Percentiles rank a stretch among this genome's conserved stretches.
These are phyloP conservation scores for Rhopalosiphum maidis DNA, from an alignment of 1,140 invertebrate species.

Conservation along the genomic window DNA sequence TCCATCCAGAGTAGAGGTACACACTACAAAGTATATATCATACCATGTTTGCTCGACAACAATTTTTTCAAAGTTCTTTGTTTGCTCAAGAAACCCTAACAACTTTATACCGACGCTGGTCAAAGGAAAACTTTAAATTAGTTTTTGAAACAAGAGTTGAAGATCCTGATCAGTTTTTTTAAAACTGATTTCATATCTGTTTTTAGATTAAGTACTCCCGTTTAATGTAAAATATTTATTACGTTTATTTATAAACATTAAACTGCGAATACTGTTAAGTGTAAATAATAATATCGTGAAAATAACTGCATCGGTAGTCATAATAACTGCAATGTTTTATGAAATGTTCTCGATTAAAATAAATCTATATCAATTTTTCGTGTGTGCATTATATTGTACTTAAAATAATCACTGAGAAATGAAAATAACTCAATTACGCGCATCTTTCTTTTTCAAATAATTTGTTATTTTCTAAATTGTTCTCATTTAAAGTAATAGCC, in stretches of 20 bases:
- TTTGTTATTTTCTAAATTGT: neutral
- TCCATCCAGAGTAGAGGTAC: neutral
- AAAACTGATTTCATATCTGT: neutral
- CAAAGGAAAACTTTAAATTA: slow-evolving; percentile 50
- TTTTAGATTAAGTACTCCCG: neutral
- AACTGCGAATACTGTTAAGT: too few species aligned
- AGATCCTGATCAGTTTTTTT: neutral
- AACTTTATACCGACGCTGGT: neutral
- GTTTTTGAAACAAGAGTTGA: slow-evolving; percentile 7
- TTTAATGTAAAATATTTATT: neutral
- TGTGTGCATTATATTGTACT: neutral
- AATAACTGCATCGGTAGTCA: neutral
- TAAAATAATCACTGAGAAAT: neutral
- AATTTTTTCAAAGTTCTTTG: slow-evolving; percentile 21
- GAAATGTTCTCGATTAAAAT: neutral
- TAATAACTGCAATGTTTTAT: neutral
- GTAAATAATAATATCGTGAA: neutral
- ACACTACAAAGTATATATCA: neutral
- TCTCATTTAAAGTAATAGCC: neutral
- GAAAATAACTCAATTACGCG: neutral
- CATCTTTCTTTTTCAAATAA: neutral
- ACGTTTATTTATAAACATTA: neutral
- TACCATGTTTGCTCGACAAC: neutral
- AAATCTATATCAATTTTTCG: neutral
- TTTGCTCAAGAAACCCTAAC: neutral